phyloP scores from a whole-genome alignment of 2,113 vertebrate genomes.

The Atherinomorus stipes region DNA sequence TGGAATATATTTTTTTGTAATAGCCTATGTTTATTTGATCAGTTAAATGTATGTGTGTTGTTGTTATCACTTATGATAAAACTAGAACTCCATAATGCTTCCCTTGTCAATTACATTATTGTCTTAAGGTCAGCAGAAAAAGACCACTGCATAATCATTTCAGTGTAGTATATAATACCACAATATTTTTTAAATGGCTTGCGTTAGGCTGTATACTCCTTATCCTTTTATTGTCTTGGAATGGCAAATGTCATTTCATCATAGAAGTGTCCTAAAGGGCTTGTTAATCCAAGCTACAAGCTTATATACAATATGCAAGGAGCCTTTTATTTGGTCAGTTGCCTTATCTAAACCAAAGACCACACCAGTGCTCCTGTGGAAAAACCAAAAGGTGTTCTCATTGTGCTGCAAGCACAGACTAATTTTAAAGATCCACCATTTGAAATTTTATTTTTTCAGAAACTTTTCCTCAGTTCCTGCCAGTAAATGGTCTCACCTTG shows the following conservation, averaged over 20 bases:
- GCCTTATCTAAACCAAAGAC: conserved; percentile 77
- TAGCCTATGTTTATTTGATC: conserved; percentile 73
- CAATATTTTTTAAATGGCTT: conserved; percentile 54
- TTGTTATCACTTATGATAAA: conserved; percentile 66
- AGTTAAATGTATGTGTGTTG: conserved; percentile 65
- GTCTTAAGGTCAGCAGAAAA: conserved; percentile 54
- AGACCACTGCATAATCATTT: conserved; percentile 51
- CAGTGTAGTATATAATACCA: conserved; percentile 38
- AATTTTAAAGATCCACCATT: conserved; percentile 24
- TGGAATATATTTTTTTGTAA: conserved; percentile 77
- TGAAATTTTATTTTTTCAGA: conserved; percentile 12
- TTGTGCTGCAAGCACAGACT: conserved; percentile 37
- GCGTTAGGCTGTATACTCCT: conserved; percentile 34
- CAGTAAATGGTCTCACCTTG: conserved; percentile 39
- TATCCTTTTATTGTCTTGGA: conserved; percentile 27
- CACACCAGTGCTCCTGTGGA: conserved; percentile 41
- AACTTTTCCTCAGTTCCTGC: conserved; percentile 51
- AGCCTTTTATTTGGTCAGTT: conserved; percentile 59
- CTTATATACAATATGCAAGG: conserved; percentile 24
- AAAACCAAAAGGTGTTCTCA: conserved; percentile 44
- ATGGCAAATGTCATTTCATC: conserved; percentile 33
- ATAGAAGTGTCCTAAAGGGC: conserved; percentile 34
- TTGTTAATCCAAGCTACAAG: conserved; percentile 30
- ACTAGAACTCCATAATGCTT: conserved; percentile 53
- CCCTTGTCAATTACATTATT: conserved; percentile 46